phyloP scores from a whole-genome alignment of 2,113 vertebrate species.

The Corythoichthys haematopterus region DNA sequence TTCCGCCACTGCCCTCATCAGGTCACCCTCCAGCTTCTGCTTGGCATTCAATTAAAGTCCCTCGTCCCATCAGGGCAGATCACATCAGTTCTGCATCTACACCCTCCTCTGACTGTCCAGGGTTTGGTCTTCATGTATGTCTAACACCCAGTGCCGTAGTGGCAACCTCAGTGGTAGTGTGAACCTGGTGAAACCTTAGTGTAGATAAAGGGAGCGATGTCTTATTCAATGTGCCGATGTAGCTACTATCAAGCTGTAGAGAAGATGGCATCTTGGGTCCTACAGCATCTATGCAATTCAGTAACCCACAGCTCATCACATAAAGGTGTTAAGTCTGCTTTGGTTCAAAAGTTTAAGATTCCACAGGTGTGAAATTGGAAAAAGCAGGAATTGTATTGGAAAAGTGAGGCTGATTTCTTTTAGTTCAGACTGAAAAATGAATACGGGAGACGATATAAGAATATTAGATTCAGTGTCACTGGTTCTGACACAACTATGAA shows the following conservation, averaged over 20 bases:
- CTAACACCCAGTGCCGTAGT: conserved; percentile 17
- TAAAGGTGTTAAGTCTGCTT: conserved; percentile 43
- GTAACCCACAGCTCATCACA: conserved; percentile 48
- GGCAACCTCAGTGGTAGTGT: conserved; percentile 14
- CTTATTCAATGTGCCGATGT: background rate
- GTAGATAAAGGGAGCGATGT: background rate
- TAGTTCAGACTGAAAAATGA: too few relatives aligned
- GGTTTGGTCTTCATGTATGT: conserved; percentile 13
- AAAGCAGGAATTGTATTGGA: background rate
- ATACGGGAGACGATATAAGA: too few relatives aligned
- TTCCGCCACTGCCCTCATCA: conserved; percentile 47
- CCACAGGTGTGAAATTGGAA: conserved; percentile 59
- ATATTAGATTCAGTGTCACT: too few relatives aligned
- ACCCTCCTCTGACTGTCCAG: conserved; percentile 27
- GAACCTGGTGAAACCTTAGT: background rate
- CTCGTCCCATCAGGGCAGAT: conserved; percentile 61
- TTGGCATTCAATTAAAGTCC: conserved; percentile 62
- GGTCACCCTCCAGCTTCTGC: conserved; percentile 53
- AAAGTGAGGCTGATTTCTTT: too few relatives aligned
- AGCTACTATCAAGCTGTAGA: background rate
- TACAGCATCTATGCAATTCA: background rate
- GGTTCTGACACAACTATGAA: too few relatives aligned
- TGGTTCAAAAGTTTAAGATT: conserved; percentile 68
- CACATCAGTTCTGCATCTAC: conserved; percentile 60
- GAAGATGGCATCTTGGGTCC: background rate